Evolutionary conservation across 1,140 invertebrate genomes (phyloP).

Genomic region (Pseudomyrmex sp.): DNA sequence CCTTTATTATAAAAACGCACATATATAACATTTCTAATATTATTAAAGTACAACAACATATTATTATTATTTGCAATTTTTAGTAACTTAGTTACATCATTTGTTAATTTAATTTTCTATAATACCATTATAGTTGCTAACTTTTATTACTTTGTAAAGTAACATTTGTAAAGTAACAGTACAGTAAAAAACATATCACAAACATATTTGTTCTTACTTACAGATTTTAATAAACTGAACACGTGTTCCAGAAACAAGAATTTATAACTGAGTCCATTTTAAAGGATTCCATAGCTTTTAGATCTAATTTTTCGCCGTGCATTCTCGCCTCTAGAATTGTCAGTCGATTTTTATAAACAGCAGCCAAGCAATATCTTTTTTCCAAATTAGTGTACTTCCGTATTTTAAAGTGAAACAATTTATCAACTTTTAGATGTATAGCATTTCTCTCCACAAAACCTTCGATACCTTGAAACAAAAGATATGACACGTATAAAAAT

Average conservation of each 20-base stretch:
- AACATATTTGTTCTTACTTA: background rate
- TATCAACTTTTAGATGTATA: slow-evolving; percentile 70
- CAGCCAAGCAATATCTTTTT: slow-evolving; percentile 68
- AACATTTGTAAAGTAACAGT: too few relatives aligned
- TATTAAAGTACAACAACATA: background rate
- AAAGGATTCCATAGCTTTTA: slow-evolving; percentile 8
- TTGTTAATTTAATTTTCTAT: background rate
- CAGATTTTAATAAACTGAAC: slow-evolving; percentile 55
- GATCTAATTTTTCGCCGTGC: slow-evolving; percentile 80
- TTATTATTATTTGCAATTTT: background rate
- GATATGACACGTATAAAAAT: too few relatives aligned
- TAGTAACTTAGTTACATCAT: background rate
- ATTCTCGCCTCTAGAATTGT: slow-evolving; percentile 82
- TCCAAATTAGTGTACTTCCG: slow-evolving; percentile 64
- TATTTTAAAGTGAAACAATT: slow-evolving; percentile 65
- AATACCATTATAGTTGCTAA: too few relatives aligned
- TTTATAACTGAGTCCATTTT: too few relatives aligned
- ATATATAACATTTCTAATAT: slow-evolving; percentile 8
- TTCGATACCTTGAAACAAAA: slow-evolving; percentile 71
- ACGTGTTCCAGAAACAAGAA: slow-evolving; percentile 43
- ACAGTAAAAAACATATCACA: background rate
- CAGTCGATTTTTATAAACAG: slow-evolving; percentile 74
- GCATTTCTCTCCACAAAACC: slow-evolving; percentile 73
- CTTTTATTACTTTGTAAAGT: too few relatives aligned
- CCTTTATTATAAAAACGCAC: background rate